Percentiles rank a stretch among this genome's conserved stretches.
Evolutionary conservation across 2,797 vertebrate species (phyloP).

Genomic region (Varecia variegata): DNA sequence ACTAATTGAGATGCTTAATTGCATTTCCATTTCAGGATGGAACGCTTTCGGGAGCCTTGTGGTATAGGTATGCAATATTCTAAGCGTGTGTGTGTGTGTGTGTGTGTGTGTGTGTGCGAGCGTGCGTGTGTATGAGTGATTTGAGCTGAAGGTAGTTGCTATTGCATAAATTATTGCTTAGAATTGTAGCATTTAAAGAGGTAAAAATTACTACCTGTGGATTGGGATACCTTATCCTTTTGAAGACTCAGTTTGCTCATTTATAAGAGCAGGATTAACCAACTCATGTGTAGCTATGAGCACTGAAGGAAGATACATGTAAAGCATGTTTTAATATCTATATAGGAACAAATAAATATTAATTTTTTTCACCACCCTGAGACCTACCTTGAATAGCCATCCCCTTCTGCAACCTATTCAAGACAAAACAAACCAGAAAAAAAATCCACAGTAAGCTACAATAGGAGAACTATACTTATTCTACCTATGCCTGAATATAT

Average conservation of each 20-base stretch:
- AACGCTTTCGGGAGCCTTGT: background rate
- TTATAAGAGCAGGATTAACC: background rate
- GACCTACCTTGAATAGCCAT: background rate
- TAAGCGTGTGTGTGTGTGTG: background rate
- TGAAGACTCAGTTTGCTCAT: background rate
- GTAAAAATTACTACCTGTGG: background rate
- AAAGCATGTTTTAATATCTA: background rate
- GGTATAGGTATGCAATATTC: background rate
- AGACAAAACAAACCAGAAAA: background rate
- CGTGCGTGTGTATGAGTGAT: background rate
- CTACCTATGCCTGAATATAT: background rate
- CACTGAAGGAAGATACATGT: background rate
- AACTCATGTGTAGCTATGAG: background rate
- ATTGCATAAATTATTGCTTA: background rate
- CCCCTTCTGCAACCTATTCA: background rate
- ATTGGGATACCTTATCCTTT: background rate
- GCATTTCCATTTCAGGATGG: background rate
- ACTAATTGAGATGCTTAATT: background rate
- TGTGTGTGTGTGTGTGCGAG: no score
- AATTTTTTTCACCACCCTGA: background rate
- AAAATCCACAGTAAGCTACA: background rate
- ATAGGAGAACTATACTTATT: background rate
- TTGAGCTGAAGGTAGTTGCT: background rate
- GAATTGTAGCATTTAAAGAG: background rate
- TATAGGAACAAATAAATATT: background rate